Base-by-base conservation (phyloP, 2,888 invertebrate genomes). In the Apamea sordens region DNA sequence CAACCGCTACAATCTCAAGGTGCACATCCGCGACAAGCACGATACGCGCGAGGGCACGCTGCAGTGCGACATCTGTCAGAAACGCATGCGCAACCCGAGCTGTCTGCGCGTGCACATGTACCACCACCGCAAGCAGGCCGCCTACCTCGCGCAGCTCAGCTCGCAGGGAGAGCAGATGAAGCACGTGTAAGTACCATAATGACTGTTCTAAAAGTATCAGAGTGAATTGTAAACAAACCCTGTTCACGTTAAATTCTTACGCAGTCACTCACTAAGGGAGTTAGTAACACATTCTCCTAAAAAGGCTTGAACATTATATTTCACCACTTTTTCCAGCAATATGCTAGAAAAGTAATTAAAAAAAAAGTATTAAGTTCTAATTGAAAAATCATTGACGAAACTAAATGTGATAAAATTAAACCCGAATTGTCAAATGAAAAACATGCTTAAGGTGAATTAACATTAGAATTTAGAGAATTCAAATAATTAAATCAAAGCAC, bases 21-120 rank as follows among this genome's bases (percentile, higher is more conserved):
- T 98, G 63, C 98, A 98, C 92, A 97, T 98, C 70, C 96, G 98
- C 50, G 98, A 98, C 93, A 98, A 98, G 91, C 98, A 98, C 92
- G 98, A 98, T 90, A 97, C 97, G 18, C 97, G 97, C 86, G 97
- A 98, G 90, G 98, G 97, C 44, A 97, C 97, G 83, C 95, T 98
- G 77, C 97, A 98, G 89, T 98, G 98, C 93, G 97, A 97, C 87
- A 97, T 98, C 78, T 98, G 98, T 92, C 98, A 98, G 89, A 98
- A 98, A 91, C 96, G 97, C 15, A 97, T 98, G 97, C 94, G 97
- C 81, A 98, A 98, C 90, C 97, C 97, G 73, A 97, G 97, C 53
- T 97, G 97, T 87, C 93, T 98, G 73, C 95, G 97, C 83, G 97
- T 98, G 4, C 98, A 98, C 84, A 97, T 97, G 97, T 98, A 98